These are phyloP conservation scores for Rhineura floridana DNA, from an alignment of 2,113 vertebrate genomes.

Conservation along the genomic window DNA sequence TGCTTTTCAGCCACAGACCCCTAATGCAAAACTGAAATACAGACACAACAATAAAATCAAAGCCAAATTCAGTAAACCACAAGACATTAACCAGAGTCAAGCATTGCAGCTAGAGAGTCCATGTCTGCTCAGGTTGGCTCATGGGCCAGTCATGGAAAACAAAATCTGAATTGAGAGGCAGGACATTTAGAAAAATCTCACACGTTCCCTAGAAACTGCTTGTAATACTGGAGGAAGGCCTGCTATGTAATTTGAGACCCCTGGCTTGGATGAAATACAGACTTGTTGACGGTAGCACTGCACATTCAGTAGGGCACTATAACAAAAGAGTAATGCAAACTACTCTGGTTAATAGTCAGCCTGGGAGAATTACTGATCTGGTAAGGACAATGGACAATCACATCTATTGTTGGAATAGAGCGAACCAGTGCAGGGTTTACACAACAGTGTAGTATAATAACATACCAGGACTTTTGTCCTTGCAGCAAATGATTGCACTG, in stretches of 20 bases:
- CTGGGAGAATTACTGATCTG: constrained; percentile 22
- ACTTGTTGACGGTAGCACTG: background rate
- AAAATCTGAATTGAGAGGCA: background rate
- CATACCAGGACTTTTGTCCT: constrained; percentile 23
- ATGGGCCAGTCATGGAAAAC: background rate
- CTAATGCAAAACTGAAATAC: background rate
- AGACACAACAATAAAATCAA: background rate
- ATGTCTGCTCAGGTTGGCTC: background rate
- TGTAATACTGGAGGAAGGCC: background rate
- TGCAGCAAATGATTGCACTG: constrained; percentile 3
- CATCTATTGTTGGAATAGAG: constrained; percentile 22
- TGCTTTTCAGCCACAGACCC: background rate
- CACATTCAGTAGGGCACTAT: background rate
- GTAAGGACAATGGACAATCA: constrained; percentile 31
- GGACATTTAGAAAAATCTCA: background rate
- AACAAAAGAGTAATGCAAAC: background rate
- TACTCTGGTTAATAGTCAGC: background rate
- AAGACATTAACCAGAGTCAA: background rate
- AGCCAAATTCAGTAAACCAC: background rate
- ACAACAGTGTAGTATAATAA: constrained; percentile 14
- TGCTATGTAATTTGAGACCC: background rate
- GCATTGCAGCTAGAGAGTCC: background rate
- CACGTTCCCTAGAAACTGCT: background rate
- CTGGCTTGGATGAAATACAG: background rate
- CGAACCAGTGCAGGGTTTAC: background rate